Conservation (phyloP, 2,113 vertebrate genomes). For the Platysternon megacephalum region DNA sequence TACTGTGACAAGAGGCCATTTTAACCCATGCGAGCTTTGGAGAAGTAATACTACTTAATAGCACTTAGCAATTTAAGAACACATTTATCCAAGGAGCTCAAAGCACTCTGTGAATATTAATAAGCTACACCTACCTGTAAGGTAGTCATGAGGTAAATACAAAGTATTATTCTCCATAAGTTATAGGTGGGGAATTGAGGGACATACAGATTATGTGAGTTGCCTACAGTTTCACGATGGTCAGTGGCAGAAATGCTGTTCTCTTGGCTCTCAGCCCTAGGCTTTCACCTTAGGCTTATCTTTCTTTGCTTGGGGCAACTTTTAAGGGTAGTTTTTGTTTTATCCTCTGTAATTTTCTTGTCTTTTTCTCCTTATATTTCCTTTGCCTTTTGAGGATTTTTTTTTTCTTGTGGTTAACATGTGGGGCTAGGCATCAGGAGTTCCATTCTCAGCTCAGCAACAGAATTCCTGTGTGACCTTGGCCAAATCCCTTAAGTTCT, state of each 20-base stretch:
- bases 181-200: not conserved
- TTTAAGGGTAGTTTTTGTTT: not conserved
- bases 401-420: not conserved
- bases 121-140: not conserved
- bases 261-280: not conserved
- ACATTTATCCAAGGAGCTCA: not conserved
- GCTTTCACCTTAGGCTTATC: not conserved
- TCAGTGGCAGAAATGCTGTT: not conserved
- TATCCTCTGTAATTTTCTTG: not conserved
- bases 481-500: not conserved
- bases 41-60: fast-evolving
- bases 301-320: not conserved
- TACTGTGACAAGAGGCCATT: not conserved
- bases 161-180: not conserved
- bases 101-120: not conserved
- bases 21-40: not conserved
- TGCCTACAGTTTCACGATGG: not conserved
- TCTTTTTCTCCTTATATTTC: not conserved
- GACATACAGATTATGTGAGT: not conserved
- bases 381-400: conserved; percentile 7
- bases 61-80: not conserved
- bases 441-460: not conserved
- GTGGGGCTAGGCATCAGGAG: not conserved
- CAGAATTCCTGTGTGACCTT: not conserved
- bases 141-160: not conserved